These are phyloP conservation scores for Danio aesculapii DNA, from an alignment of 2,797 vertebrate genomes.

Conservation along the genomic window DNA sequence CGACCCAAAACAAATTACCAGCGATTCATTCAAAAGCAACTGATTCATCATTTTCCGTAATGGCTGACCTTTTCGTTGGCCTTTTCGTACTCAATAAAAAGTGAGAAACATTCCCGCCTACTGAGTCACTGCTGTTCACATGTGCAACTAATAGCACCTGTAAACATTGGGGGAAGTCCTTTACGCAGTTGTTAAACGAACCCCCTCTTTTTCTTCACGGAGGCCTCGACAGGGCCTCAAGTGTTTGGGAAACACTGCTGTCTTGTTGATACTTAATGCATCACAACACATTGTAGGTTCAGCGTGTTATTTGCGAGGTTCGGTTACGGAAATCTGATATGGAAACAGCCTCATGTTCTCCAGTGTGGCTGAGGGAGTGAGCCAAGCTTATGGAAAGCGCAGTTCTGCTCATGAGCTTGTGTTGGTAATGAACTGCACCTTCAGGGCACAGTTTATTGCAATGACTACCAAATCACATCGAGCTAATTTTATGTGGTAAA, in stretches of 20 bases:
- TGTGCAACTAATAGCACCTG: slow-evolving; percentile 60
- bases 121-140: slow-evolving; percentile 56
- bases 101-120: slow-evolving; percentile 54
- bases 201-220: slow-evolving; percentile 59
- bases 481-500: slow-evolving; percentile 33
- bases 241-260: slow-evolving; percentile 62
- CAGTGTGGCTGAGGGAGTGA: slow-evolving; percentile 57
- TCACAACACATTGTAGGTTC: slow-evolving; percentile 51
- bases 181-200: slow-evolving; percentile 63
- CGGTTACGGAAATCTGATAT: slow-evolving; percentile 45
- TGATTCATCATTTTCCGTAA: slow-evolving; percentile 56
- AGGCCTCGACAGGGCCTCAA: slow-evolving; percentile 58
- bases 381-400: slow-evolving; percentile 58
- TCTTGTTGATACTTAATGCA: slow-evolving; percentile 55
- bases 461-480: slow-evolving; percentile 36
- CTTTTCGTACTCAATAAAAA: slow-evolving; percentile 63
- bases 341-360: slow-evolving; percentile 59
- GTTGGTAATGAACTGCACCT: slow-evolving; percentile 54
- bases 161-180: slow-evolving; percentile 64
- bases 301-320: slow-evolving; percentile 54
- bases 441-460: slow-evolving; percentile 45
- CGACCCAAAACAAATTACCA: slow-evolving; percentile 41
- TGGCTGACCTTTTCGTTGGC: slow-evolving; percentile 59
- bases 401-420: slow-evolving; percentile 49
- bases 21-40: slow-evolving; percentile 43